These are phyloP conservation scores for Enteromius argenteus DNA, from an alignment of 2,797 vertebrate species.

Conservation along the genomic window DNA sequence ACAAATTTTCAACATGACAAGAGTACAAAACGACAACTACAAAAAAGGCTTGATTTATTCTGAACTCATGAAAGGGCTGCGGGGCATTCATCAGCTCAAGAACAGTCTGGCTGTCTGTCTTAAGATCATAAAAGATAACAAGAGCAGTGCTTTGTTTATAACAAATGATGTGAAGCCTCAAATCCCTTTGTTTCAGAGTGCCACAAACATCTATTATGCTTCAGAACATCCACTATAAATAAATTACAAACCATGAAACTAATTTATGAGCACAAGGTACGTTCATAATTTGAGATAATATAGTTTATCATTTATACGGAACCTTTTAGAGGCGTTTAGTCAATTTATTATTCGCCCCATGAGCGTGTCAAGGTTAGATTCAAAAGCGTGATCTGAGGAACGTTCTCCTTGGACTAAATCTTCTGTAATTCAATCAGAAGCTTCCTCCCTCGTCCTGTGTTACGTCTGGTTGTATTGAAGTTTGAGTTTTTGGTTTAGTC, in stretches of 20 bases:
- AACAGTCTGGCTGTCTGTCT: slow-evolving; percentile 34
- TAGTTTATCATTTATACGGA: slow-evolving; percentile 31
- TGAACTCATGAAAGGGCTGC: slow-evolving; percentile 23
- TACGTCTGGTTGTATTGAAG: slow-evolving; percentile 31
- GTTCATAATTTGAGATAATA: slow-evolving; percentile 25
- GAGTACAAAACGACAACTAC: neutral
- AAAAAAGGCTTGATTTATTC: slow-evolving; percentile 35
- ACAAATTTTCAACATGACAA: slow-evolving; percentile 39
- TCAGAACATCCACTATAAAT: slow-evolving; percentile 72
- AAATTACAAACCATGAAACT: slow-evolving; percentile 77
- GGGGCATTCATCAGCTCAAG: slow-evolving; percentile 34
- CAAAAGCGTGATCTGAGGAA: slow-evolving; percentile 67
- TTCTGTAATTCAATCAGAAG: slow-evolving; percentile 67
- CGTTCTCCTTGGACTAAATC: slow-evolving; percentile 66
- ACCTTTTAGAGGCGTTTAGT: slow-evolving; percentile 48
- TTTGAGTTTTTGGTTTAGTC: slow-evolving; percentile 63
- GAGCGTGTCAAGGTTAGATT: slow-evolving; percentile 44
- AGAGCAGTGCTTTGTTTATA: slow-evolving; percentile 33
- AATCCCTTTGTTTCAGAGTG: slow-evolving; percentile 31
- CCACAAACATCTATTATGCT: slow-evolving; percentile 58
- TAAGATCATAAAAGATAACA: slow-evolving; percentile 44
- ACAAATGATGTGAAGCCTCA: slow-evolving; percentile 24
- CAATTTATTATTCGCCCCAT: slow-evolving; percentile 37
- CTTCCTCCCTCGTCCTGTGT: slow-evolving; percentile 56
- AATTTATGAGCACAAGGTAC: slow-evolving; percentile 71